Conservation (phyloP, 1,140 invertebrate species). For the Platorchestia sp. region DNA sequence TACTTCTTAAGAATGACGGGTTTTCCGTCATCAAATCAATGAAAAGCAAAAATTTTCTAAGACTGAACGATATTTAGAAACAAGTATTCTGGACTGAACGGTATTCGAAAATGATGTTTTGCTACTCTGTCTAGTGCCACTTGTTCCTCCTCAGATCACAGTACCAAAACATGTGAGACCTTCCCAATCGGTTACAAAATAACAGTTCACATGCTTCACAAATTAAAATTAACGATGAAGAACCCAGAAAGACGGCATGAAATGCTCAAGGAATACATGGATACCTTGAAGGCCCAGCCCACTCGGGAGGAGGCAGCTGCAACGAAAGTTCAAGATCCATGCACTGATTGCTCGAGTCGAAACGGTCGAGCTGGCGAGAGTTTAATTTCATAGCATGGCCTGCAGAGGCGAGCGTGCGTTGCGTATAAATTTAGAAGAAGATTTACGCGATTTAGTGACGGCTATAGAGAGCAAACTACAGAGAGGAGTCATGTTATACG, state of each 20-base stretch:
- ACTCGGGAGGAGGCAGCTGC: neutral
- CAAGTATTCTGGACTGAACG: too few relatives aligned
- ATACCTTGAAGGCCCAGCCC: neutral
- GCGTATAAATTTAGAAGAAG: neutral
- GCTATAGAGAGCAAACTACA: neutral
- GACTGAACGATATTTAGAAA: too few relatives aligned
- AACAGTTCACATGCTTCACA: neutral
- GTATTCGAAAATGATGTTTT: too few relatives aligned
- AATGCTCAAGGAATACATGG: neutral
- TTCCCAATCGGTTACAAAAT: neutral
- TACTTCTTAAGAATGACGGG: too few relatives aligned
- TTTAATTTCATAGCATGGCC: neutral
- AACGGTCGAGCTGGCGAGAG: neutral
- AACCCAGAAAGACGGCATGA: too few relatives aligned
- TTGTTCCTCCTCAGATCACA: too few relatives aligned
- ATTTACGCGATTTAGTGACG: neutral
- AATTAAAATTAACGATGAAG: neutral
- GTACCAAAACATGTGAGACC: too few relatives aligned
- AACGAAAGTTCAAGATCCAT: neutral
- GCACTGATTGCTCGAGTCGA: neutral
- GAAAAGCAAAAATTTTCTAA: too few relatives aligned
- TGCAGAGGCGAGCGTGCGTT: neutral
- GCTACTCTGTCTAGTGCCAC: too few relatives aligned
- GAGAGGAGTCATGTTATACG: neutral
- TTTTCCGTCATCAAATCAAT: too few relatives aligned